Evolutionary conservation across 1,140 invertebrate genomes (phyloP), one percentile per base, ranked within the genome.

Genomic region (Diorhabda carinulata): DNA sequence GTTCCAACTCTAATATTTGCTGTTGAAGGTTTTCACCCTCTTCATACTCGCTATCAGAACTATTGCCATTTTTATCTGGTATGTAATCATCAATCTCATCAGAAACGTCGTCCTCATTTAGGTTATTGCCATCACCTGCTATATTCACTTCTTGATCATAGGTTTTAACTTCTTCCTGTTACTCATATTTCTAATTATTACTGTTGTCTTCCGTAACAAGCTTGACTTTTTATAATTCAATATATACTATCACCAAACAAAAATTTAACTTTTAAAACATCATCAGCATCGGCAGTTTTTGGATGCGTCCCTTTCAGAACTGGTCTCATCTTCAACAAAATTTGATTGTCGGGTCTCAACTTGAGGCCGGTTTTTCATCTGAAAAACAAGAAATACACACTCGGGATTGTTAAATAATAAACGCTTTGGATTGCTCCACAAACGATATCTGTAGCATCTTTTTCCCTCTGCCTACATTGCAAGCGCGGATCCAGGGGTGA

Each of bases 141-240:
- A 57, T 57, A 57, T 57, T 57, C 56, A 57, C 56, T 57, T 57
- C 56, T 57, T 57, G 56, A 57, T 57, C 56, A 57, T 57, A 57
- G 56, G 25, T 25, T 25, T 25, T 0, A 25, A 25, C 25, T 25
- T 25, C 25, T 25, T 25, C 25, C 25, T 25, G 25, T 1, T 25
- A 25, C 25, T 25, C 25, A 25, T 25, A 25, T 25, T 25, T 25
- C 25, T 25, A 25, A 25, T 25, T 25, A 25, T 25, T 25, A 25
- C 25, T 57, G 56, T 57, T 57, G 56, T n/a, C 56, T 57, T 57
- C 56, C 56, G 56, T 57, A 57, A 57, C 56, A 57, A 57, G 56
- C 56, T 57, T 3, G 56, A 57, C 56, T 57, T 57, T 10, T 57
- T 57, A 10, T 57, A 57, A 57, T 57, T 57, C 56, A 57, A 57